A percentile compares a stretch with the other conserved stretches of the same genome.
Evolutionary conservation across 2,888 invertebrate species (phyloP).

Genomic region (Chrysolina americana): DNA sequence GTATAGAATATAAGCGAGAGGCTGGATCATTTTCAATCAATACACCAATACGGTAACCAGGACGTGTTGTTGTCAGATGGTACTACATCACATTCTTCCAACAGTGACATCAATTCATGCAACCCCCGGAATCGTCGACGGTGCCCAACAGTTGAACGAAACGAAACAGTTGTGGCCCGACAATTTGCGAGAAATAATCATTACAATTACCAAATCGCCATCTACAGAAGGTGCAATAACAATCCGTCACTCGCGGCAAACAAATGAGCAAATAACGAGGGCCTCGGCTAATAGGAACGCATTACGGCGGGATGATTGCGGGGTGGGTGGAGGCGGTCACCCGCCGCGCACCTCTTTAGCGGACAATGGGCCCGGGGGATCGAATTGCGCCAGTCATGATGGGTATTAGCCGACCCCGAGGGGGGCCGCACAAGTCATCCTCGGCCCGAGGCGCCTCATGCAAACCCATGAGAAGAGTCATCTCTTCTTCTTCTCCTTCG

Average conservation of each 20-base stretch:
- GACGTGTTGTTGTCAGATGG: too few species aligned
- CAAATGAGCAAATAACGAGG: slow-evolving; percentile 59
- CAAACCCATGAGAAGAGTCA: slow-evolving; percentile 56
- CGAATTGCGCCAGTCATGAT: slow-evolving; percentile 66
- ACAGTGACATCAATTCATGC: too few species aligned
- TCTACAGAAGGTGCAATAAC: slow-evolving; percentile 31
- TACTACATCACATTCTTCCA: too few species aligned
- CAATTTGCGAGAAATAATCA: not conserved
- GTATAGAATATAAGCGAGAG: too few species aligned
- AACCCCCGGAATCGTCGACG: too few species aligned
- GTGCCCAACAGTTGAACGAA: too few species aligned
- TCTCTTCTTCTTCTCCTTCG: slow-evolving; percentile 30
- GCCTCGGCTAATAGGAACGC: slow-evolving; percentile 59
- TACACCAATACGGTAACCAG: too few species aligned
- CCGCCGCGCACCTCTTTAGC: slow-evolving; percentile 66
- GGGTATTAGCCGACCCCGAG: slow-evolving; percentile 65
- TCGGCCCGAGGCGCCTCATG: slow-evolving; percentile 54
- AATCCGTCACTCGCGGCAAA: slow-evolving; percentile 39
- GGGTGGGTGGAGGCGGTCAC: slow-evolving; percentile 62
- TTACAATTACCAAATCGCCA: not conserved
- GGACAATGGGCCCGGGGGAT: slow-evolving; percentile 65
- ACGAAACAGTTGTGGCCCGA: too few species aligned
- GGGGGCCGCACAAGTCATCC: slow-evolving; percentile 67
- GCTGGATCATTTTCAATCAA: too few species aligned
- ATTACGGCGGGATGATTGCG: slow-evolving; percentile 55